Evolutionary conservation across 2,888 invertebrate genomes (phyloP).

Genomic region (Euplagia quadripunctaria): DNA sequence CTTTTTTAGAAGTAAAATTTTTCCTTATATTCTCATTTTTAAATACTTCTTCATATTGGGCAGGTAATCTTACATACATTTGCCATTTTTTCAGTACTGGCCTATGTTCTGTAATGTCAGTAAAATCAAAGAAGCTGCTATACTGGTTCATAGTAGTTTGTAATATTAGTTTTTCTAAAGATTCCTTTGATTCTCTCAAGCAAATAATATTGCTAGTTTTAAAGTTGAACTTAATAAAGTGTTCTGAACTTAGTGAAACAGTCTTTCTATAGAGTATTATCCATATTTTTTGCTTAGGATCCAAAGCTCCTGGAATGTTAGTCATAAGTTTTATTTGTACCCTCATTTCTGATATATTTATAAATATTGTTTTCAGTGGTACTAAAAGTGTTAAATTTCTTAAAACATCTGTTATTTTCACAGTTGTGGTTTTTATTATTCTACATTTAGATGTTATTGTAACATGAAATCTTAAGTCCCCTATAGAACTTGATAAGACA

Average conservation of each 20-base stretch:
- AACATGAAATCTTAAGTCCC: conserved; percentile 66
- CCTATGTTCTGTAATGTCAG: conserved; percentile 35
- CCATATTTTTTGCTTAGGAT: conserved; percentile 68
- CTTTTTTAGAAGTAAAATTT: conserved; percentile 55
- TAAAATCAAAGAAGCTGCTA: conserved; percentile 63
- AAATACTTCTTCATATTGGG: conserved; percentile 60
- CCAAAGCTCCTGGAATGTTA: conserved; percentile 67
- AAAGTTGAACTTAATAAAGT: conserved; percentile 67
- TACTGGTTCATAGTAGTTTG: conserved; percentile 53
- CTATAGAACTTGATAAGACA: conserved; percentile 37
- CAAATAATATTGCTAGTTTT: conserved; percentile 33
- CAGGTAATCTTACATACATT: conserved; percentile 69
- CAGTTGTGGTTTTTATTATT: conserved; percentile 65
- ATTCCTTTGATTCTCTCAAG: conserved; percentile 54
- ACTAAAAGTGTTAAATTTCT: conserved; percentile 64
- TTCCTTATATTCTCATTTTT: conserved; percentile 40
- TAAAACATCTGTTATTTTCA: conserved; percentile 63
- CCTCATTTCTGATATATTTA: conserved; percentile 54
- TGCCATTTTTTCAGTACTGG: conserved; percentile 46
- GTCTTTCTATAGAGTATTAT: conserved; percentile 64
- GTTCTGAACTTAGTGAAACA: conserved; percentile 64
- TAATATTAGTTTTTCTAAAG: conserved; percentile 59
- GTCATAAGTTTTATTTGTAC: conserved; percentile 66
- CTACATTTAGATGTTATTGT: conserved; percentile 58
- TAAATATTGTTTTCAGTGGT: conserved; percentile 53